Evolutionary conservation across 2,888 invertebrate genomes (phyloP).

Genomic region (Limnephilus marmoratus): DNA sequence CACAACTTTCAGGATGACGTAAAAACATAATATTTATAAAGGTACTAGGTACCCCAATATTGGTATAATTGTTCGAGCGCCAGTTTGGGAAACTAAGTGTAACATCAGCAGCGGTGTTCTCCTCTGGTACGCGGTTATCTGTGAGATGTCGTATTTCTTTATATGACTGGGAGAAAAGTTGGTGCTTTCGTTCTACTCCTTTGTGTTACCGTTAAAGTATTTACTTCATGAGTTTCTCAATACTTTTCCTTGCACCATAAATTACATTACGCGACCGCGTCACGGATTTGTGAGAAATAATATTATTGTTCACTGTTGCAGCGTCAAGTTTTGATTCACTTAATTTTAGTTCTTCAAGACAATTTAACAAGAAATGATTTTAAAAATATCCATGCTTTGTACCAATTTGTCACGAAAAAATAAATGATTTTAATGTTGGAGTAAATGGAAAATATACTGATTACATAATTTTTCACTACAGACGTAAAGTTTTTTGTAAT

Average conservation of each 20-base stretch:
- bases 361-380: too few relatives aligned
- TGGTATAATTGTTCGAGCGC: not conserved
- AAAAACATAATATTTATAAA: too few relatives aligned
- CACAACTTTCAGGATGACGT: too few relatives aligned
- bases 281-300: slow-evolving; percentile 2
- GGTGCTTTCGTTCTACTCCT: slow-evolving; percentile 17
- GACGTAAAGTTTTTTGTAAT: too few relatives aligned
- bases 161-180: slow-evolving; percentile 31
- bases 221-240: slow-evolving; percentile 30
- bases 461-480: too few relatives aligned
- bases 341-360: not conserved
- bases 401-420: too few relatives aligned
- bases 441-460: too few relatives aligned
- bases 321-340: not conserved
- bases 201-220: slow-evolving; percentile 12
- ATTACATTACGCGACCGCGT: not conserved
- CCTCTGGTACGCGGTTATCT: slow-evolving; percentile 18
- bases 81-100: not conserved
- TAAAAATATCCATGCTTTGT: too few relatives aligned
- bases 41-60: too few relatives aligned
- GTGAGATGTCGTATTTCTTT: slow-evolving; percentile 40
- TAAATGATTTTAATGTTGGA: too few relatives aligned
- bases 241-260: slow-evolving; percentile 14
- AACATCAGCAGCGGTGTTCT: slow-evolving; percentile 11
- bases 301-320: not conserved